phyloP scores from a whole-genome alignment of 2,888 invertebrate species.

The Morpho deidamia region DNA sequence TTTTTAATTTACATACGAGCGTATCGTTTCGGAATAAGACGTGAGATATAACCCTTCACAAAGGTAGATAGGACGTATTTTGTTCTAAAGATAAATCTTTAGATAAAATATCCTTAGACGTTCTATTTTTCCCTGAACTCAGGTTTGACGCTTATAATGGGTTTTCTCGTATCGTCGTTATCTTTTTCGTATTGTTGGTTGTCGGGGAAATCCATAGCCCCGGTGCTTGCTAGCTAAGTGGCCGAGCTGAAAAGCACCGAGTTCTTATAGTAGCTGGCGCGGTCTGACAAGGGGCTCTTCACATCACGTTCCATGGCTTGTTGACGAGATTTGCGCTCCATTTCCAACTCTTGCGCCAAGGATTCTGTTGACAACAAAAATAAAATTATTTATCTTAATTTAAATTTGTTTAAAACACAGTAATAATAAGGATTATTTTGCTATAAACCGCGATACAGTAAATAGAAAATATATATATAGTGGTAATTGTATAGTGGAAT shows the following conservation, averaged over 20 bases:
- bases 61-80: slow-evolving; percentile 6
- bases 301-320: slow-evolving; percentile 89
- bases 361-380: slow-evolving; percentile 82
- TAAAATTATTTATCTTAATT: too few relatives aligned
- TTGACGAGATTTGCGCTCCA: slow-evolving; percentile 91
- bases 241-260: slow-evolving; percentile 93
- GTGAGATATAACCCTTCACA: slow-evolving; percentile 11
- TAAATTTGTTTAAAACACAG: too few relatives aligned
- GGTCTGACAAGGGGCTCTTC: slow-evolving; percentile 90
- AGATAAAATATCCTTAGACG: slow-evolving; percentile 8
- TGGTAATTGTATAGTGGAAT: too few relatives aligned
- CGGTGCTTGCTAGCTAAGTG: slow-evolving; percentile 79
- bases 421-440: too few relatives aligned
- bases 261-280: slow-evolving; percentile 91
- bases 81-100: neutral
- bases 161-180: slow-evolving; percentile 63
- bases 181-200: slow-evolving; percentile 54
- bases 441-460: too few relatives aligned
- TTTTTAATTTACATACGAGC: slow-evolving; percentile 33
- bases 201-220: slow-evolving; percentile 61
- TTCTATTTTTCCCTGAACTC: slow-evolving; percentile 73
- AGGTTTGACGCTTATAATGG: slow-evolving; percentile 75
- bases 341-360: slow-evolving; percentile 90
- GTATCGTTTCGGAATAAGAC: slow-evolving; percentile 28
- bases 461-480: too few relatives aligned